phyloP scores from a whole-genome alignment of 1,140 invertebrate species.

The Ectropis grisescens region DNA sequence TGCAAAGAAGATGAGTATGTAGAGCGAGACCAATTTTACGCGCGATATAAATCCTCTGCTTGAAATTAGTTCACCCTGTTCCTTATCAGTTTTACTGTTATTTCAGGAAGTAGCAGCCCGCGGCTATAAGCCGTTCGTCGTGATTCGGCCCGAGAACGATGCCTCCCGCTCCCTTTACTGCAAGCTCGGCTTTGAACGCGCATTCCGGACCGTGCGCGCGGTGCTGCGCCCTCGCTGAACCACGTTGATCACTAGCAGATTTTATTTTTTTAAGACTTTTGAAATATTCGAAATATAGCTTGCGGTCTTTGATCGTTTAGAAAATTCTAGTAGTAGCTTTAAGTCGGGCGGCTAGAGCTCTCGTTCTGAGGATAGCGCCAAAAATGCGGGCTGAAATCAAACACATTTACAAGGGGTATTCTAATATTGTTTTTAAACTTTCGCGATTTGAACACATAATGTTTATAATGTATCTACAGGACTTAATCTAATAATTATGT shows the following conservation, averaged over 20 bases:
- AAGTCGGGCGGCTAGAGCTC: conserved; percentile 57
- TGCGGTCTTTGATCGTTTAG: conserved; percentile 67
- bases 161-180: conserved; percentile 84
- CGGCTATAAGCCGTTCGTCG: conserved; percentile 86
- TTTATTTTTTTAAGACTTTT: conserved; percentile 71
- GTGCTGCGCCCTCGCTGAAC: conserved; percentile 75
- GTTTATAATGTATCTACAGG: no score
- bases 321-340: conserved; percentile 61
- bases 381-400: not conserved
- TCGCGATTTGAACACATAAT: no score
- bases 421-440: no score
- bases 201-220: conserved; percentile 82
- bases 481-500: no score
- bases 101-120: conserved; percentile 78
- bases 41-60: no score
- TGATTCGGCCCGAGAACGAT: conserved; percentile 88
- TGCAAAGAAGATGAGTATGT: no score
- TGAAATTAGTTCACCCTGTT: no score
- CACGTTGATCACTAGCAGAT: conserved; percentile 64
- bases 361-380: conserved; percentile 26
- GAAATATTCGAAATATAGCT: conserved; percentile 66
- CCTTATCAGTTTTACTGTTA: no score
- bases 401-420: no score
- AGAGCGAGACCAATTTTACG: no score
- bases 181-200: conserved; percentile 83